These are phyloP conservation scores for Nematopogon swammerdamellus DNA, from an alignment of 2,888 invertebrate species.

Conservation along the genomic window DNA sequence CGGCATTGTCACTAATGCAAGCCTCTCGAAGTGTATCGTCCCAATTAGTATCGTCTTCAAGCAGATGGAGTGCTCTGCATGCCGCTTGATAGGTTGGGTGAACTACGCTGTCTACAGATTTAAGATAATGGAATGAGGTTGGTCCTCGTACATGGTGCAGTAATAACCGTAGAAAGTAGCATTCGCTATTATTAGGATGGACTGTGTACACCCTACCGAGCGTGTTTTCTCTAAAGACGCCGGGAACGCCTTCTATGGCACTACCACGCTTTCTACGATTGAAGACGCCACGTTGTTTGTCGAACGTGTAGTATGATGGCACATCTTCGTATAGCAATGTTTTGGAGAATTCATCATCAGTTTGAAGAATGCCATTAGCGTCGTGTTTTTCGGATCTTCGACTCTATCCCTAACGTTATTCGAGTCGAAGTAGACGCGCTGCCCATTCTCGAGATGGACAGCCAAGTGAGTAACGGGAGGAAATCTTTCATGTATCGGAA, in stretches of 20 bases:
- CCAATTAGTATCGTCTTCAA: constrained; percentile 22
- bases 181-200: not conserved
- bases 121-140: constrained; percentile 16
- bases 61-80: constrained; percentile 15
- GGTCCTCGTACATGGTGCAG: constrained; percentile 17
- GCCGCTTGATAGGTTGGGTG: constrained; percentile 13
- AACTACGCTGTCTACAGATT: constrained; percentile 8
- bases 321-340: constrained; percentile 10
- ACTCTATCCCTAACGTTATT: constrained; percentile 9
- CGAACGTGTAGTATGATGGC: constrained; percentile 4
- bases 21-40: constrained; percentile 13
- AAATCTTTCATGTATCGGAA: constrained; percentile 15
- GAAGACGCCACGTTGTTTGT: not conserved
- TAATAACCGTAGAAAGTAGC: not conserved
- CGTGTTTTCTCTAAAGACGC: not conserved
- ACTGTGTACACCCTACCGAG: not conserved
- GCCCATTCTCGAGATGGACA: constrained; percentile 14
- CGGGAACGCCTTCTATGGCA: not conserved
- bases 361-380: constrained; percentile 12
- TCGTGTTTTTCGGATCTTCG: constrained; percentile 5
- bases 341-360: constrained; percentile 14
- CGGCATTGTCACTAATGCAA: constrained; percentile 5
- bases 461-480: constrained; percentile 14
- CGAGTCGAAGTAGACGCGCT: constrained; percentile 12
- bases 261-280: constrained; percentile 4